Evolutionary conservation across 2,113 vertebrate species (phyloP).

Genomic region (Cheilinus undulatus): DNA sequence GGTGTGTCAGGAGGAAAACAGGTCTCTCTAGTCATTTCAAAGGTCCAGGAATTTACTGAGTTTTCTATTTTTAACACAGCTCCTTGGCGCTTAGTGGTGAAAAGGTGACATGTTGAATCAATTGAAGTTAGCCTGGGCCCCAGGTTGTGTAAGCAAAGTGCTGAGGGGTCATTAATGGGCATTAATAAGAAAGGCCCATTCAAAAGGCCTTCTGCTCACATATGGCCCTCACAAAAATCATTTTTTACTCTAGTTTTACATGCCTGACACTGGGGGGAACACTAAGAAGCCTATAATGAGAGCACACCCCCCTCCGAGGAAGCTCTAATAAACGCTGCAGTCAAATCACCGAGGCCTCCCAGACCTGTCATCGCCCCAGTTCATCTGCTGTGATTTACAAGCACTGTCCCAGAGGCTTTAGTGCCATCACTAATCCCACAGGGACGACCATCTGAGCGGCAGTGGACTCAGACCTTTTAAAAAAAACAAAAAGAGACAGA

Average conservation of each 20-base stretch:
- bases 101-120: constrained; percentile 74
- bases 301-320: constrained; percentile 39
- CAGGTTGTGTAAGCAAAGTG: constrained; percentile 68
- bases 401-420: constrained; percentile 71
- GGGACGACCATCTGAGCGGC: constrained; percentile 68
- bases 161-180: constrained; percentile 67
- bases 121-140: constrained; percentile 55
- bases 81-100: constrained; percentile 49
- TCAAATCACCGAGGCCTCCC: constrained; percentile 73
- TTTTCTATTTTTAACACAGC: constrained; percentile 62
- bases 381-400: constrained; percentile 82
- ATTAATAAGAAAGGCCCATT: constrained; percentile 52
- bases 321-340: constrained; percentile 74
- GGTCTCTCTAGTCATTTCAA: constrained; percentile 57
- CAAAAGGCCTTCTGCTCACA: constrained; percentile 34
- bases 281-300: constrained; percentile 60
- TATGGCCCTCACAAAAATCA: constrained; percentile 49
- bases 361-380: constrained; percentile 78
- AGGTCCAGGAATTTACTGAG: constrained; percentile 49
- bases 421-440: constrained; percentile 78
- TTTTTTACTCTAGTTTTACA: constrained; percentile 68
- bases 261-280: constrained; percentile 45
- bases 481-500: constrained; percentile 57
- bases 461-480: constrained; percentile 56
- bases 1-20: constrained; percentile 26